Evolutionary conservation across 53 echinoderm and acorn worm species (phyloP).

Genomic region (Paracentrotus lividus): DNA sequence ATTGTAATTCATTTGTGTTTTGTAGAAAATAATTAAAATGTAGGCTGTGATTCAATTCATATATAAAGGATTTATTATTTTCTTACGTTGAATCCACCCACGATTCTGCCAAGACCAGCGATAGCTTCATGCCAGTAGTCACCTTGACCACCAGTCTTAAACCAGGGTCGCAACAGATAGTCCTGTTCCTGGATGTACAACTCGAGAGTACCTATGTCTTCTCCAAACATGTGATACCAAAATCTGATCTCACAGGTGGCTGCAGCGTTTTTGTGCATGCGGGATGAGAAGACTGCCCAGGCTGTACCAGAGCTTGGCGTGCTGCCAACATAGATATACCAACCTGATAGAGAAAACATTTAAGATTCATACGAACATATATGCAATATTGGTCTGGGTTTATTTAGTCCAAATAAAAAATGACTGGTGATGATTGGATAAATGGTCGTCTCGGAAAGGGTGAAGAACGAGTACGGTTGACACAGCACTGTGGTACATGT

Average conservation of each 20-base stretch:
- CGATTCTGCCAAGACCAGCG: slow-evolving; percentile 63
- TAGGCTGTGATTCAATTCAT: too few species aligned
- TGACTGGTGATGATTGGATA: too few species aligned
- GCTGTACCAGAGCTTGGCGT: slow-evolving; percentile 60
- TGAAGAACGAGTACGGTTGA: too few species aligned
- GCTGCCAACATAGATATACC: slow-evolving; percentile 90
- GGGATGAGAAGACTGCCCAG: slow-evolving; percentile 48
- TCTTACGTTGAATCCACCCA: slow-evolving; percentile 64
- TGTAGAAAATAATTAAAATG: too few species aligned
- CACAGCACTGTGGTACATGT: too few species aligned
- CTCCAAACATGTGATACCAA: slow-evolving; percentile 94
- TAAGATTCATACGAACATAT: too few species aligned
- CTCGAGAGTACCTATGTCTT: slow-evolving; percentile 78
- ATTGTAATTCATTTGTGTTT: too few species aligned
- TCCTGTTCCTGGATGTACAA: slow-evolving; percentile 58
- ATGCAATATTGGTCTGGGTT: too few species aligned
- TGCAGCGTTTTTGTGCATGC: slow-evolving; percentile 78
- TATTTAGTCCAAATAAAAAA: too few species aligned
- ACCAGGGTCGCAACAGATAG: slow-evolving; percentile 70
- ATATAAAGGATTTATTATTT: too few species aligned
- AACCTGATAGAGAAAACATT: too few species aligned
- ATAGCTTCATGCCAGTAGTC: slow-evolving; percentile 71
- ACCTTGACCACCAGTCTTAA: slow-evolving; percentile 61
- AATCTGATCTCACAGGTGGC: slow-evolving; percentile 92
- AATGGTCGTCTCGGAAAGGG: too few species aligned